Conservation (phyloP, 2,888 invertebrate genomes). For the Catocala nupta region DNA sequence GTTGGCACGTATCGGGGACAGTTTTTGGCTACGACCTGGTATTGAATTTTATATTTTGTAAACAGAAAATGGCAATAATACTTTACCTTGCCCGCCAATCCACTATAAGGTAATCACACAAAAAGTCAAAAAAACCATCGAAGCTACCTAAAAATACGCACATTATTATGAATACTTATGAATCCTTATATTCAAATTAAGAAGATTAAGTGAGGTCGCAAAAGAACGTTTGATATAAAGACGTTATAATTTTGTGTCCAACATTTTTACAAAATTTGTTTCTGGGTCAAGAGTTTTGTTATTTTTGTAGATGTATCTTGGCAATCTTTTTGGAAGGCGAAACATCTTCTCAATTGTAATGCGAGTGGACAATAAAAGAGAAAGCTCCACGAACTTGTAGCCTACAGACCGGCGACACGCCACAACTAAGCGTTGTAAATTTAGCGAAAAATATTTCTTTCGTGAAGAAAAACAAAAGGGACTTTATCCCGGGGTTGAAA, state of each 20-base stretch:
- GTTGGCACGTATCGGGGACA: too few relatives aligned
- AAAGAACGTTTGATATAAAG: neutral
- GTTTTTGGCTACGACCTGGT: too few relatives aligned
- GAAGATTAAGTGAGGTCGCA: neutral
- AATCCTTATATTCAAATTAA: neutral
- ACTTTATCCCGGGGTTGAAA: conserved; percentile 78
- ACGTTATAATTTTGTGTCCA: neutral
- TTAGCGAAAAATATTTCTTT: conserved; percentile 79
- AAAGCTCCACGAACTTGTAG: conserved; percentile 52
- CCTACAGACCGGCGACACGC: conserved; percentile 56
- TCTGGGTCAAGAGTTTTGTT: neutral
- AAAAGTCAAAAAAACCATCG: too few relatives aligned
- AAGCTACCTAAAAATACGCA: too few relatives aligned
- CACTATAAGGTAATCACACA: too few relatives aligned
- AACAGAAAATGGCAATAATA: too few relatives aligned
- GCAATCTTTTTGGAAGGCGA: conserved; percentile 30
- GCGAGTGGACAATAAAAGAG: conserved; percentile 62
- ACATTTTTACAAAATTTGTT: neutral
- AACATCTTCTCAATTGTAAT: conserved; percentile 62
- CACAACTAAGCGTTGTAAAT: conserved; percentile 74
- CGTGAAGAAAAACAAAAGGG: conserved; percentile 81
- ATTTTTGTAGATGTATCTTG: conserved; percentile 16
- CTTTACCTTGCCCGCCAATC: too few relatives aligned
- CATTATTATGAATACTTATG: neutral
- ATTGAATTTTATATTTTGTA: too few relatives aligned